Base-by-base conservation (phyloP, 1,140 invertebrate species). In the Ladona fulva region DNA sequence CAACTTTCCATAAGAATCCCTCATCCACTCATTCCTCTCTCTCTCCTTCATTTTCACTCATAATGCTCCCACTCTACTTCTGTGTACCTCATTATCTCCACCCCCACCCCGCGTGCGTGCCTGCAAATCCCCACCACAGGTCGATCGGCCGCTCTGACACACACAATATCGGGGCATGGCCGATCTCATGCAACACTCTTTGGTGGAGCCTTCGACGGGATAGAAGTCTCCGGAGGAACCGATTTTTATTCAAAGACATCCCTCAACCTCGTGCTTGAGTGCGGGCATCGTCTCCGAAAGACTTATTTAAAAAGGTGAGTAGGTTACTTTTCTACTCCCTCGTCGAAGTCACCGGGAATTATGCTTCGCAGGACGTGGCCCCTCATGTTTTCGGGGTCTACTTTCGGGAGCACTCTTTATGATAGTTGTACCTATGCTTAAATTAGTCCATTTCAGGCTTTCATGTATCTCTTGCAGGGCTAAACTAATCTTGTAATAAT, bases 101-200 rank as follows among this genome's bases (percentile, higher is more conserved):
- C 52, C 52, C n/a, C 52, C 52, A 66, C 52, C 52, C 52, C 52
- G 16, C 3, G 16, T 66, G 16, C 52, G 52, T 22, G 52, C n/a
- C 52, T 66, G 52, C 52, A 16, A 5, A 66, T 12, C 52, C 14
- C 52, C 52, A 16, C 52, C 52, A 66, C 52, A 3, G 29, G 5
- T 12, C 14, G 52, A 66, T 66, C 52, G 52, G n/a, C 52, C 52
- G 52, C 52, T 66, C 52, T 22, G n/a, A 66, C 52, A 66, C 29
- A 37, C 52, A 66, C 52, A 66, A 66, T 66, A 66, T 66, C 52
- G 52, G 52, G 52, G 52, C 52, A 66, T 66, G 52, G 52, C 52
- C 52, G 52, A 66, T 66, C n/a, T 22, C n/a, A 22, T 66, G 52
- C 52, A 66, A 22, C 52, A 66, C 52, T 66, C 52, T 66, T 66